Conservation (phyloP, 2,113 vertebrate genomes). For the Macheiramphus alcinus region DNA sequence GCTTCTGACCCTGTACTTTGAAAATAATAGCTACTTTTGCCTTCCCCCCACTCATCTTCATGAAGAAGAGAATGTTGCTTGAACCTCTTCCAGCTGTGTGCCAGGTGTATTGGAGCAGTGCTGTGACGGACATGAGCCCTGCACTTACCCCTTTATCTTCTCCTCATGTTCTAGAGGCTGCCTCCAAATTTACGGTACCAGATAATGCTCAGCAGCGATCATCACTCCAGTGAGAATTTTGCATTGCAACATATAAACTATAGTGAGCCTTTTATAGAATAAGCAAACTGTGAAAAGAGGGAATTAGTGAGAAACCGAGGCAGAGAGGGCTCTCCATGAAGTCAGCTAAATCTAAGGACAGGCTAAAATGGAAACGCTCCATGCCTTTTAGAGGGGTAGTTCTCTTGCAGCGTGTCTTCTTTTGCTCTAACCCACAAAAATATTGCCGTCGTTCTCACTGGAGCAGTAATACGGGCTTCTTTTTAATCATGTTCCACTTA, state of each 20-base stretch:
- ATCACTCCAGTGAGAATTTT: background rate
- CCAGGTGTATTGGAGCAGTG: background rate
- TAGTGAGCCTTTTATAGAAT: fast-evolving
- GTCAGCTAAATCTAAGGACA: background rate
- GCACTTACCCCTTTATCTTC: background rate
- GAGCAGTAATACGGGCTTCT: background rate
- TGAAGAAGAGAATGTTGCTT: background rate
- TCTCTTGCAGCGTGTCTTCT: background rate
- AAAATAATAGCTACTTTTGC: background rate
- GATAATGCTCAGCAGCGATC: background rate
- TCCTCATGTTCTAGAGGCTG: background rate
- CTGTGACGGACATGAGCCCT: background rate
- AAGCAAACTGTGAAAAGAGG: background rate
- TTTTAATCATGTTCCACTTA: background rate
- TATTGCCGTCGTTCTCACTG: background rate
- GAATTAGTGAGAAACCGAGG: background rate
- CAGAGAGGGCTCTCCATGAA: background rate
- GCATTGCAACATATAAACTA: background rate
- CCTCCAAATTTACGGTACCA: background rate
- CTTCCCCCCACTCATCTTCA: background rate
- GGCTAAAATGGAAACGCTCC: background rate
- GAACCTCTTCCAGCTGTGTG: background rate
- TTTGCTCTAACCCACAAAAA: background rate
- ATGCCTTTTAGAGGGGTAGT: background rate
- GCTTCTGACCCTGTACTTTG: background rate